Evolutionary conservation across 2,888 invertebrate genomes (phyloP).

Genomic region (Gisinianus flammeolus): DNA sequence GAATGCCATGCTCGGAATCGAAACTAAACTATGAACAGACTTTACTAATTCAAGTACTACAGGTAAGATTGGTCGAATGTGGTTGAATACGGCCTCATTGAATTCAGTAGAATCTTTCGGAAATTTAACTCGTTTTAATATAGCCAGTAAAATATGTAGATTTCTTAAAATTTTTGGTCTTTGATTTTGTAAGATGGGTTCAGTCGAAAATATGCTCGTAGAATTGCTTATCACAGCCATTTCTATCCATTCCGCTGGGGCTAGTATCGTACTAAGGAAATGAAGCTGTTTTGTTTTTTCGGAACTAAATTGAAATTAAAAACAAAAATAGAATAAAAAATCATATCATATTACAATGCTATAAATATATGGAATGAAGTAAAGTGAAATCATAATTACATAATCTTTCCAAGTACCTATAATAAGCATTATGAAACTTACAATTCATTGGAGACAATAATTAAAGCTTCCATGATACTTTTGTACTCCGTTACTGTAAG

Average conservation of each 20-base stretch:
- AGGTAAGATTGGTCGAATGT: conserved; percentile 48
- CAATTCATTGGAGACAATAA: conserved; percentile 56
- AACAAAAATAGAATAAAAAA: neutral
- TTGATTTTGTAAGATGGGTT: conserved; percentile 45
- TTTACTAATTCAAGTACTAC: conserved; percentile 52
- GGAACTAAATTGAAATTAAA: conserved; percentile 44
- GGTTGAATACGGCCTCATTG: conserved; percentile 31
- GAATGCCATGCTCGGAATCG: conserved; percentile 40
- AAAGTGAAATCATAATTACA: no score
- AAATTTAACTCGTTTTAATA: conserved; percentile 24
- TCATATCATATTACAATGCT: neutral
- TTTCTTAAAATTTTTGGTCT: conserved; percentile 46
- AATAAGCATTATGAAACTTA: no score
- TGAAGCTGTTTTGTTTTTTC: conserved; percentile 49
- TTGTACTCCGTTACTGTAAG: conserved; percentile 50
- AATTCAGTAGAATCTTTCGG: conserved; percentile 14
- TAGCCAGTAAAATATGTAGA: conserved; percentile 40
- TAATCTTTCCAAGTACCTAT: no score
- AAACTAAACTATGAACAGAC: conserved; percentile 51
- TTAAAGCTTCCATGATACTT: conserved; percentile 49
- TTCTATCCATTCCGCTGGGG: conserved; percentile 50
- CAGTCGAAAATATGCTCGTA: conserved; percentile 37
- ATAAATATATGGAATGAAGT: neutral
- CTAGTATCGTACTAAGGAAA: conserved; percentile 49
- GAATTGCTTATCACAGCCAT: conserved; percentile 44